Percentiles rank a stretch among this genome's conserved stretches.
These are phyloP conservation scores for Lepisosteus osseus DNA, from an alignment of 2,113 vertebrate genomes.

Conservation along the genomic window DNA sequence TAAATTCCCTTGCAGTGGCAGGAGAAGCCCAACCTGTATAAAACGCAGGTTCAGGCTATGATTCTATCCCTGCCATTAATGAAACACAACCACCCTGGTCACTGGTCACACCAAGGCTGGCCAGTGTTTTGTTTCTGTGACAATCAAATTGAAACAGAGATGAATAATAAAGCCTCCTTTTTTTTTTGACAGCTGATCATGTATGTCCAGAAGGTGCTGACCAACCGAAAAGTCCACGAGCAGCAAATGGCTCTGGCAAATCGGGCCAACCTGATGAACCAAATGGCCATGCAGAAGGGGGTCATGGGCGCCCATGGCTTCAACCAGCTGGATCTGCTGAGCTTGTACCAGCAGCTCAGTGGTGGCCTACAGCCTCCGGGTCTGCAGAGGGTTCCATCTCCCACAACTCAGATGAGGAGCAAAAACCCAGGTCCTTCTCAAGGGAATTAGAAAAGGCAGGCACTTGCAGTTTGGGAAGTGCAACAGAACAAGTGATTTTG, in stretches of 20 bases:
- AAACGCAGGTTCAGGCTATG: conserved; percentile 86
- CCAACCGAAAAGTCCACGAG: conserved; percentile 93
- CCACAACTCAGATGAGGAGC: conserved; percentile 68
- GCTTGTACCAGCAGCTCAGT: conserved; percentile 85
- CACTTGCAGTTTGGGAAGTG: neutral
- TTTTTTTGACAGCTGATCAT: conserved; percentile 78
- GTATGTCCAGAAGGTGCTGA: conserved; percentile 92
- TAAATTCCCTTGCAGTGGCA: conserved; percentile 78
- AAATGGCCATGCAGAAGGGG: conserved; percentile 82
- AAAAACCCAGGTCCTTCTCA: conserved; percentile 92
- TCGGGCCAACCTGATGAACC: conserved; percentile 73
- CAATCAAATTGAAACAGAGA: too few species aligned
- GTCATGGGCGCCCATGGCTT: conserved; percentile 59
- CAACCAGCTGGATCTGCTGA: conserved; percentile 86
- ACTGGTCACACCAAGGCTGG: too few species aligned
- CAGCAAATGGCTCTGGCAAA: conserved; percentile 86
- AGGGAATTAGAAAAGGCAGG: conserved; percentile 72
- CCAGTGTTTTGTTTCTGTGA: too few species aligned
- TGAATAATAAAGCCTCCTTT: neutral
- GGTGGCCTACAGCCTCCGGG: conserved; percentile 72
- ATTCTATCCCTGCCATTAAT: conserved; percentile 48
- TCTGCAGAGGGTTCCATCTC: conserved; percentile 72
- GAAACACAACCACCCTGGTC: too few species aligned
- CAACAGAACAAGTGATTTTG: neutral
- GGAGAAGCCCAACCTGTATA: conserved; percentile 81